These are phyloP conservation scores for Halcyon leucocephala DNA, from an alignment of 2,797 vertebrate genomes.

Conservation along the genomic window DNA sequence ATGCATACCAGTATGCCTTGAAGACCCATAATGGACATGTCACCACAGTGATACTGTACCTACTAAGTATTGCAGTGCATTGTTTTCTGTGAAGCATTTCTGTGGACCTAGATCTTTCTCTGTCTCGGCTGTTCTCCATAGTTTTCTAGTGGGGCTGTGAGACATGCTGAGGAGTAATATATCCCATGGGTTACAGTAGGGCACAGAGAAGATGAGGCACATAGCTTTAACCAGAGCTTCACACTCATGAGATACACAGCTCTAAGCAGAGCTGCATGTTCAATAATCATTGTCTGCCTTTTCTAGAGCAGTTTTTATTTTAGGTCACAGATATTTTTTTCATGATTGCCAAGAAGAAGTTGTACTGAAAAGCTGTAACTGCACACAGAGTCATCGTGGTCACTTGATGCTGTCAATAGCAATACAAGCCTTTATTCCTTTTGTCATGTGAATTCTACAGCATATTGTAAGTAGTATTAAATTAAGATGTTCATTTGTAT, in stretches of 20 bases:
- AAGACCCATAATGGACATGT: not conserved
- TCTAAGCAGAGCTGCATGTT: not conserved
- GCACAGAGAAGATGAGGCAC: not conserved
- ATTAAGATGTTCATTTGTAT: not conserved
- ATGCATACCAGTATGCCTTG: not conserved
- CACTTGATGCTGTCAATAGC: not conserved
- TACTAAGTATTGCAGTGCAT: not conserved
- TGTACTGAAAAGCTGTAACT: not conserved
- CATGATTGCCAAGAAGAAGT: not conserved
- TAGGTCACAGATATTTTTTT: not conserved
- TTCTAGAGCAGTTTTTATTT: not conserved
- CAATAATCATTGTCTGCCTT: not conserved
- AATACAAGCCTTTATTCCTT: not conserved
- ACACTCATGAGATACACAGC: not conserved
- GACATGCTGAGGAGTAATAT: not conserved
- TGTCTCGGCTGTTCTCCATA: not conserved
- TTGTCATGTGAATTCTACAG: rapidly evolving
- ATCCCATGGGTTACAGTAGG: not conserved
- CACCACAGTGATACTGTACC: not conserved
- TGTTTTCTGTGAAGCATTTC: not conserved
- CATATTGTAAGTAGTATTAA: not conserved
- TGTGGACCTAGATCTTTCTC: not conserved
- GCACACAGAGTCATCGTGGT: not conserved
- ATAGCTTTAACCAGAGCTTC: not conserved
- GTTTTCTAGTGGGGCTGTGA: not conserved